Percentiles rank a stretch among this genome's conserved stretches.
These are phyloP conservation scores for Siderastrea siderea DNA, from an alignment of 92 coral and sea anemone species.

Conservation along the genomic window DNA sequence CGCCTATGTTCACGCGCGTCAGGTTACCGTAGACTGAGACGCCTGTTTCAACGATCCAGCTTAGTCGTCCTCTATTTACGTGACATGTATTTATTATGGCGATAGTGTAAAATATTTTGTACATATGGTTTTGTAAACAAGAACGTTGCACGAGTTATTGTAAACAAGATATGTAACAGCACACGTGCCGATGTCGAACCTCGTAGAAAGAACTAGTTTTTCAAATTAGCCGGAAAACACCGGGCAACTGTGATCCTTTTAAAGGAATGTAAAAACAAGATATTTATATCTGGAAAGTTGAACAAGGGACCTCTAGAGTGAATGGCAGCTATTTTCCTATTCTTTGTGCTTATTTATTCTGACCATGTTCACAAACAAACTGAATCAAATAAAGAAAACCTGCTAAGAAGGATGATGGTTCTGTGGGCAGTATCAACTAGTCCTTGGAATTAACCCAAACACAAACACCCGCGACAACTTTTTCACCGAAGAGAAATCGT, in stretches of 20 bases:
- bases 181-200: neutral
- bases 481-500: too few relatives aligned
- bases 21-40: too few relatives aligned
- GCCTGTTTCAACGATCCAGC: neutral
- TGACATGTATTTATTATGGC: conserved; percentile 12
- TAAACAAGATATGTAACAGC: neutral
- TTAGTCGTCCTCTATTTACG: neutral
- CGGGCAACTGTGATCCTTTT: neutral
- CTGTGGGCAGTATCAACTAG: too few relatives aligned
- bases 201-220: too few relatives aligned
- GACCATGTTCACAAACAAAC: too few relatives aligned
- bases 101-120: conserved; percentile 1
- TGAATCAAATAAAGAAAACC: too few relatives aligned
- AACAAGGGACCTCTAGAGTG: neutral
- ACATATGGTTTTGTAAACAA: conserved; percentile 5
- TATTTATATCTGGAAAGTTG: neutral
- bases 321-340: neutral
- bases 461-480: too few relatives aligned
- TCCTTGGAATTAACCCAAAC: too few relatives aligned
- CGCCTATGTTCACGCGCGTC: too few relatives aligned
- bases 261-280: neutral
- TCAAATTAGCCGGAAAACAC: too few relatives aligned
- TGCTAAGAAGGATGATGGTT: too few relatives aligned
- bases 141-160: neutral
- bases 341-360: neutral